These are phyloP conservation scores for Zingel zingel DNA, from an alignment of 2,113 vertebrate genomes.

Conservation along the genomic window DNA sequence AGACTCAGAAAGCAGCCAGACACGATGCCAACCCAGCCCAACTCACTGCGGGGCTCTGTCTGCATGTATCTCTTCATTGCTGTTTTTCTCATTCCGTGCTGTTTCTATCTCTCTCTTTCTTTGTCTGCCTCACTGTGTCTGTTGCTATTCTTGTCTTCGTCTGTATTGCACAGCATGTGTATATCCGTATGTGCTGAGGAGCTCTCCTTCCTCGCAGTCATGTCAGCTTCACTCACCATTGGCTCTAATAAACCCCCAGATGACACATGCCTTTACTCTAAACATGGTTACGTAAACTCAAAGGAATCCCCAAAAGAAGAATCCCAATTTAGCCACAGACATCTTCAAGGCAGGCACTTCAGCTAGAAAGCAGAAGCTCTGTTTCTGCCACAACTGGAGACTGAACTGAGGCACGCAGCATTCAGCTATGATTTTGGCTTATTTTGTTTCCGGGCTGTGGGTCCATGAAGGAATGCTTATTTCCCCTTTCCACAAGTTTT, in stretches of 20 bases:
- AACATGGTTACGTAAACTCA: slow-evolving; percentile 50
- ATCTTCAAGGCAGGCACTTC: slow-evolving; percentile 33
- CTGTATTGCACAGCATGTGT: slow-evolving; percentile 18
- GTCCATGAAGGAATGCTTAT: slow-evolving; percentile 62
- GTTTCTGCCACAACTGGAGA: slow-evolving; percentile 34
- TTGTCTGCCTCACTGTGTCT: slow-evolving; percentile 41
- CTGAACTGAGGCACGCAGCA: slow-evolving; percentile 18
- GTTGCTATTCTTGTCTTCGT: slow-evolving; percentile 63
- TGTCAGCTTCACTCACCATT: slow-evolving; percentile 40
- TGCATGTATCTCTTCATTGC: slow-evolving; percentile 37
- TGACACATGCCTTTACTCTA: slow-evolving; percentile 49
- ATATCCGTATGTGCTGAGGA: slow-evolving; percentile 21
- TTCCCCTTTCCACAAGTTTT: slow-evolving; percentile 28
- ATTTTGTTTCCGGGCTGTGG: slow-evolving; percentile 42
- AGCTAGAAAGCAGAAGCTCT: background rate
- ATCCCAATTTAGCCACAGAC: slow-evolving; percentile 52
- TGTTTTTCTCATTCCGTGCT: slow-evolving; percentile 14
- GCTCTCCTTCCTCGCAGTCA: slow-evolving; percentile 16
- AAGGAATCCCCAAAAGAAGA: slow-evolving; percentile 59
- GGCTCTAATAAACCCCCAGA: slow-evolving; percentile 45
- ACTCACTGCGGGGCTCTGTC: slow-evolving; percentile 48
- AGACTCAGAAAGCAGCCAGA: slow-evolving; percentile 50
- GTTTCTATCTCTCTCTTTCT: slow-evolving; percentile 10
- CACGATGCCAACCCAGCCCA: slow-evolving; percentile 16
- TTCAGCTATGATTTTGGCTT: slow-evolving; percentile 29